Evolutionary conservation across 2,113 vertebrate genomes (phyloP).

Genomic region (Brachypodius melanocephalos): DNA sequence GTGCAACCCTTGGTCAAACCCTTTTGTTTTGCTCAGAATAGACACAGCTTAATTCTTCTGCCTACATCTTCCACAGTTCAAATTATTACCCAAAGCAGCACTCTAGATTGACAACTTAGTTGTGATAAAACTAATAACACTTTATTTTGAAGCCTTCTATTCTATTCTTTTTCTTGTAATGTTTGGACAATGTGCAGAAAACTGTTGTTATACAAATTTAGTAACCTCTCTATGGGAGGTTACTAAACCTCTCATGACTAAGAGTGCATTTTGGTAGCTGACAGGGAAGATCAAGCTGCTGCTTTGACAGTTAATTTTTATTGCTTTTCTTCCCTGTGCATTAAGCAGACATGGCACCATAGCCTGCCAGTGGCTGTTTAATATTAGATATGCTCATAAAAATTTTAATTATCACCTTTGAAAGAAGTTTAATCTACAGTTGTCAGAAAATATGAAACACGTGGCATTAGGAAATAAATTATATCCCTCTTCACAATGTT

Average conservation of each 20-base stretch:
- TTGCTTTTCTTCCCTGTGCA: slow-evolving; percentile 32
- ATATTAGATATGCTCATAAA: slow-evolving; percentile 67
- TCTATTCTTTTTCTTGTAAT: neutral
- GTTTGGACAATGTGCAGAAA: neutral
- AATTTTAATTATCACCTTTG: slow-evolving; percentile 65
- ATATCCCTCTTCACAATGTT: slow-evolving; percentile 13
- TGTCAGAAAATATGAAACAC: slow-evolving; percentile 60
- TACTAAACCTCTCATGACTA: neutral
- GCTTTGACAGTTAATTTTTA: slow-evolving; percentile 61
- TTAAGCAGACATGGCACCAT: slow-evolving; percentile 34
- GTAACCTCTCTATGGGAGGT: neutral
- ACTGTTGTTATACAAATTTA: neutral
- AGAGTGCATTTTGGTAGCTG: slow-evolving; percentile 5
- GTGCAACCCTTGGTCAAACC: neutral
- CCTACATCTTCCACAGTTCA: neutral
- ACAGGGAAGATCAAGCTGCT: slow-evolving; percentile 39
- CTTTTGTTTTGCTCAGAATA: neutral
- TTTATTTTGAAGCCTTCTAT: neutral
- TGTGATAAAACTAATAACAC: neutral
- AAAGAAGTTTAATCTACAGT: slow-evolving; percentile 60
- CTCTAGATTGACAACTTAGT: neutral
- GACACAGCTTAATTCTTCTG: neutral
- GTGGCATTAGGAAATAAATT: slow-evolving; percentile 29
- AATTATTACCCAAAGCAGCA: neutral
- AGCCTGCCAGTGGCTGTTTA: slow-evolving; percentile 52